Conservation (phyloP, 2,888 invertebrate genomes). For the Platycnemis pennipes region DNA sequence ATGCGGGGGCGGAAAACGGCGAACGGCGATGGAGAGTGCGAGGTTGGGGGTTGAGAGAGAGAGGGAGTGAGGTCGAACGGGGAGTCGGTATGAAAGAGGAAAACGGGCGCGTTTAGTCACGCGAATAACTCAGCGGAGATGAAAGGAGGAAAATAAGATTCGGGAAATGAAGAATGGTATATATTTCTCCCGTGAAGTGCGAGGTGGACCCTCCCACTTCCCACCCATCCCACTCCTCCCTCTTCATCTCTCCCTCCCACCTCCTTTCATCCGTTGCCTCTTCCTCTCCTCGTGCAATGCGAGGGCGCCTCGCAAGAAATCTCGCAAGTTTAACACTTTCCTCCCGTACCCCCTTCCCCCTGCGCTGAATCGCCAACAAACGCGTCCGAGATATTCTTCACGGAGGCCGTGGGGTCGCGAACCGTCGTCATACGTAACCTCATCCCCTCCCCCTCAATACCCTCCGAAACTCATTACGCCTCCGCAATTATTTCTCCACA, state of each 20-base stretch:
- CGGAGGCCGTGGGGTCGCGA: not conserved
- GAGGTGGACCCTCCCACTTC: not conserved
- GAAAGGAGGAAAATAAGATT: constrained; percentile 57
- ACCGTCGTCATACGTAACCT: too few species aligned
- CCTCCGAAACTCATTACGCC: not conserved
- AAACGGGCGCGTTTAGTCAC: constrained; percentile 38
- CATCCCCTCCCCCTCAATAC: not conserved
- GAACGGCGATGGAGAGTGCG: not conserved
- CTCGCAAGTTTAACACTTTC: not conserved
- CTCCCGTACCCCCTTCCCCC: too few species aligned
- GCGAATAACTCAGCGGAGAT: constrained; percentile 52
- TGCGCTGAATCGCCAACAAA: too few species aligned
- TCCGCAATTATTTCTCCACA: not conserved
- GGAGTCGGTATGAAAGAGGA: constrained; percentile 33
- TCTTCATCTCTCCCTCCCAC: not conserved
- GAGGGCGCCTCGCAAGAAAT: too few species aligned
- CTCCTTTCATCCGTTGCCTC: not conserved
- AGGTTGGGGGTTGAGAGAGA: not conserved
- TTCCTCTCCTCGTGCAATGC: not conserved
- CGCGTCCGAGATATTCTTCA: not conserved
- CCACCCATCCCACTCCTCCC: not conserved
- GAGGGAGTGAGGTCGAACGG: not conserved
- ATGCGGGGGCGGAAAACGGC: not conserved
- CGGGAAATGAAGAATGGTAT: constrained; percentile 43
- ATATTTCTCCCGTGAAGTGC: constrained; percentile 29